These are phyloP conservation scores for Rhinoraja longicauda DNA, from an alignment of 2,797 vertebrate species.

Conservation along the genomic window DNA sequence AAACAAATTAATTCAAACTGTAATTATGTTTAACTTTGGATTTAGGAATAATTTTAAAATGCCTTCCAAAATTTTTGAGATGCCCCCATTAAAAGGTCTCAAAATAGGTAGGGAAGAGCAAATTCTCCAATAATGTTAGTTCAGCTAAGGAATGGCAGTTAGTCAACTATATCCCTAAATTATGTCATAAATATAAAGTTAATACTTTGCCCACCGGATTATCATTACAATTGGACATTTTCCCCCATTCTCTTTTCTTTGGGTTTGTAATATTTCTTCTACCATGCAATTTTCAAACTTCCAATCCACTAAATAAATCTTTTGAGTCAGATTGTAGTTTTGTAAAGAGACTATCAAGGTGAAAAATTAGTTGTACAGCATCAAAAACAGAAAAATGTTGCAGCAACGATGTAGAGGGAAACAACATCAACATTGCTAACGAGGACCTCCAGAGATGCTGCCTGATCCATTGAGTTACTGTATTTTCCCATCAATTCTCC, in stretches of 20 bases:
- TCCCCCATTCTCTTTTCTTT: neutral
- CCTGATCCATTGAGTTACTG: no score
- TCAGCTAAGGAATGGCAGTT: neutral
- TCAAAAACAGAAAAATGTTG: no score
- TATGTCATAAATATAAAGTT: neutral
- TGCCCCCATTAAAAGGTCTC: no score
- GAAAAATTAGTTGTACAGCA: neutral
- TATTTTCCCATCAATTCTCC: no score
- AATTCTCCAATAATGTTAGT: no score
- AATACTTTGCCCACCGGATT: neutral
- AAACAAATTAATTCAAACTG: slow-evolving; percentile 15
- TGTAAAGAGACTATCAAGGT: neutral
- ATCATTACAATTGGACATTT: neutral
- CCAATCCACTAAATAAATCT: neutral
- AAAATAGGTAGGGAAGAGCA: neutral
- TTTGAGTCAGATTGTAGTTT: neutral
- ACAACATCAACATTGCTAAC: no score
- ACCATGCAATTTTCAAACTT: neutral
- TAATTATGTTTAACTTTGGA: neutral
- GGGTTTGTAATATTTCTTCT: neutral
- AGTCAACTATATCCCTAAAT: neutral
- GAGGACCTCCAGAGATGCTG: no score
- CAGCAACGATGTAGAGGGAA: no score
- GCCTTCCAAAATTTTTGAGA: neutral
- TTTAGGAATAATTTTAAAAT: neutral